Evolutionary conservation across 2,797 vertebrate species (phyloP), one percentile per base, ranked within the genome.

Genomic region (Manis javanica): DNA sequence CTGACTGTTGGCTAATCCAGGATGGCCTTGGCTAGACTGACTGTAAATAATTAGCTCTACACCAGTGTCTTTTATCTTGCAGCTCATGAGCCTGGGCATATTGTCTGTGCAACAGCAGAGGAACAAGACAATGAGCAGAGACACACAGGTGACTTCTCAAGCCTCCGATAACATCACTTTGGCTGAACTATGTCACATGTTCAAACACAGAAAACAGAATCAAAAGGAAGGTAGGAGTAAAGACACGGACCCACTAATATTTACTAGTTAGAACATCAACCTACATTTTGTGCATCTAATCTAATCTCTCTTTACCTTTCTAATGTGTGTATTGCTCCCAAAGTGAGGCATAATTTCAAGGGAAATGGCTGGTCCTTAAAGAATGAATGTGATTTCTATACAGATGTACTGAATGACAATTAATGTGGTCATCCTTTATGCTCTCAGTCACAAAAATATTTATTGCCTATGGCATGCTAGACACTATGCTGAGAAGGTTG

Each of bases 391-490:
- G 2, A 84, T 78, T 82, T 92, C 81, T 68, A 85, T 24, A 53
- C 42, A 77, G 24, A 63, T 85, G 34, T 51, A 69, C 53, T 75
- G 10, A 21, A 81, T 75, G 24, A 57, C 64, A 93, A 46, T 94
- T 74, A 88, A 83, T 72, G 7, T 49, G 23, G 51, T 51, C 49
- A 90, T 79, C 37, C 9, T 95, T 95, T 82, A 68, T 74, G 46
- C 37, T 86, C 71, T 96, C 14, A 46, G 51, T 83, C 42, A 71
- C 64, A 81, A 85, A 95, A 81, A 42, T 91, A 63, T 63, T 72
- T 96, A 64, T 75, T 92, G 81, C 37, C 23, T 83, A 63, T 29
- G 81, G 0, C 78, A 77, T 90, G 23, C 29, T 46, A 82, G 51
- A 39, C 37, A 82, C 55, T 75, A 14, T 84, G 61, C 51, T 87